Evolutionary conservation across 2,797 vertebrate genomes (phyloP).

Genomic region (Pogonophryne albipinna): DNA sequence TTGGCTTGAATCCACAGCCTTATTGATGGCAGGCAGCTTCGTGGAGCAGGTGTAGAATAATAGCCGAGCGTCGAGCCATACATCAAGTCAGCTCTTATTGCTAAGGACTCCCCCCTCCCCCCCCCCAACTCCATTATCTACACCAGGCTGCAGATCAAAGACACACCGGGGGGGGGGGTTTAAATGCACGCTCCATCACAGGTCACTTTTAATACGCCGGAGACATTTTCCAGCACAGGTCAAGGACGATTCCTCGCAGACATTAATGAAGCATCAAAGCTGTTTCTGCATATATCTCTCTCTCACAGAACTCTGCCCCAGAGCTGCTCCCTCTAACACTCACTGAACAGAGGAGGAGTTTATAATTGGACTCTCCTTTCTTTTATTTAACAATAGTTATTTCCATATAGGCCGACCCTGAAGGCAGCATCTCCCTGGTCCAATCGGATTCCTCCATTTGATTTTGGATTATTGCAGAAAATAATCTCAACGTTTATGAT

Average conservation of each 20-base stretch:
- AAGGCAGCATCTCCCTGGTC: too few relatives aligned
- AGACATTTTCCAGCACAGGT: constrained; percentile 59
- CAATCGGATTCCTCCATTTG: too few relatives aligned
- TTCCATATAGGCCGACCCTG: neutral
- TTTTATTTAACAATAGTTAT: constrained; percentile 27
- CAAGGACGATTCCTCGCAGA: constrained; percentile 65
- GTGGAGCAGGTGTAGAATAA: constrained; percentile 72
- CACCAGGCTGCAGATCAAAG: constrained; percentile 60
- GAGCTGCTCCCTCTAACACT: constrained; percentile 19
- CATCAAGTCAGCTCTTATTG: constrained; percentile 77
- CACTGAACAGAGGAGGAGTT: constrained; percentile 54
- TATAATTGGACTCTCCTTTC: constrained; percentile 30
- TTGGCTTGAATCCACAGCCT: constrained; percentile 21
- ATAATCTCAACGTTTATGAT: too few relatives aligned
- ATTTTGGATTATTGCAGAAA: too few relatives aligned
- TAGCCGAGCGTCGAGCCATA: constrained; percentile 59
- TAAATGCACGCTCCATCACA: constrained; percentile 21
- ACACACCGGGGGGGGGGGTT: neutral
- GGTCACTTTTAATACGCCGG: constrained; percentile 65
- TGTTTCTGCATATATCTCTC: too few relatives aligned
- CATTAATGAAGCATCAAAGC: constrained; percentile 82
- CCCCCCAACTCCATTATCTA: constrained; percentile 64
- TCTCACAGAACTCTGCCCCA: too few relatives aligned
- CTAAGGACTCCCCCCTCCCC: constrained; percentile 66
- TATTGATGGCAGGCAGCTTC: constrained; percentile 66